Evolutionary conservation across 1,140 invertebrate genomes (phyloP).

Genomic region (Drosophila tristis): DNA sequence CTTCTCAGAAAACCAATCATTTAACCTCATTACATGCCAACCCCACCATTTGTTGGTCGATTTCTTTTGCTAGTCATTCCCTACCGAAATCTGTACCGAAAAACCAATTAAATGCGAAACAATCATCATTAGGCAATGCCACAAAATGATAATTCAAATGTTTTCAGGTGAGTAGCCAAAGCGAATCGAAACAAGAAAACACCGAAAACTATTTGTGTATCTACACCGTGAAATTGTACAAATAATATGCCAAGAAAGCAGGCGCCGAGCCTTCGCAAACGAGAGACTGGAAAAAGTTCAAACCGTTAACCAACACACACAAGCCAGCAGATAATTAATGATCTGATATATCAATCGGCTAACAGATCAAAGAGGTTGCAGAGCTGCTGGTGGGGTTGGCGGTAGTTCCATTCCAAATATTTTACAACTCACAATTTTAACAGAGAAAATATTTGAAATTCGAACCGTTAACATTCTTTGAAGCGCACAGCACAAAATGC

Average conservation of each 20-base stretch:
- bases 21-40: slow-evolving; percentile 1
- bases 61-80: slow-evolving; percentile 48
- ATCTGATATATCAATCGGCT: slow-evolving; percentile 71
- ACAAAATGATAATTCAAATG: slow-evolving; percentile 70
- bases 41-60: slow-evolving; percentile 4
- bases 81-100: slow-evolving; percentile 16
- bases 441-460: slow-evolving; percentile 68
- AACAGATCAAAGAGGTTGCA: slow-evolving; percentile 45
- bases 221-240: slow-evolving; percentile 77
- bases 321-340: slow-evolving; percentile 62
- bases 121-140: slow-evolving; percentile 72
- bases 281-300: slow-evolving; percentile 42
- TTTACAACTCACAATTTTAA: slow-evolving; percentile 51
- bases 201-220: slow-evolving; percentile 29
- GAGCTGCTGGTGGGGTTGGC: neutral
- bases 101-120: slow-evolving; percentile 66
- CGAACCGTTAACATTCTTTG: slow-evolving; percentile 69
- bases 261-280: slow-evolving; percentile 60
- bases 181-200: slow-evolving; percentile 58
- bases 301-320: slow-evolving; percentile 1
- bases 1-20: slow-evolving; percentile 10
- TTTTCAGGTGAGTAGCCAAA: slow-evolving; percentile 61
- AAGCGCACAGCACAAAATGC: slow-evolving; percentile 63
- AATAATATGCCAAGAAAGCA: slow-evolving; percentile 77
- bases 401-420: slow-evolving; percentile 15